Conservation (phyloP, 1,140 invertebrate genomes). For the Amphibalanus amphitrite region DNA sequence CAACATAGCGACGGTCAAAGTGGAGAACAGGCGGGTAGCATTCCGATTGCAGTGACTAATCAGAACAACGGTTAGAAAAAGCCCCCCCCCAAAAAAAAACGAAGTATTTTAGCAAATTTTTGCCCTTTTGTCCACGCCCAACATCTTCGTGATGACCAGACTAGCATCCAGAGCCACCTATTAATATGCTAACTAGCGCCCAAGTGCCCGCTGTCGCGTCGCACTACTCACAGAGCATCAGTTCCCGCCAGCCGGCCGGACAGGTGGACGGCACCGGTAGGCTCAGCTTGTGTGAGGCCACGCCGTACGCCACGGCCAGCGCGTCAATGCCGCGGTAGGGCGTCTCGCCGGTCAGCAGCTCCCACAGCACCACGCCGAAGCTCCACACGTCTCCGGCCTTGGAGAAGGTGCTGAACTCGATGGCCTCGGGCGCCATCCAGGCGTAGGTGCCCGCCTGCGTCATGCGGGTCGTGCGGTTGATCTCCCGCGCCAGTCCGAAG, state of each 20-base stretch:
- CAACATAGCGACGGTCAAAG: too few species aligned
- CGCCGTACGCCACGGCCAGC: conserved; percentile 85
- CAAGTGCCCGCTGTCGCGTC: too few species aligned
- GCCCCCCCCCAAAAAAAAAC: too few species aligned
- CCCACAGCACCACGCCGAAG: conserved; percentile 92
- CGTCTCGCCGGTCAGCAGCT: conserved; percentile 86
- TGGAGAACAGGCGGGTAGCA: too few species aligned
- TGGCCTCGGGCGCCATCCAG: conserved; percentile 98
- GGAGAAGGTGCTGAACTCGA: conserved; percentile 77
- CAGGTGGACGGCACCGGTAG: conserved; percentile 90
- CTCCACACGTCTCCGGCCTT: conserved; percentile 96
- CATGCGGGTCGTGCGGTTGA: conserved; percentile 90
- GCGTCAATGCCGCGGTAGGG: conserved; percentile 95
- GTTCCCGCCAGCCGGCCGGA: conserved; percentile 65
- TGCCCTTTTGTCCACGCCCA: too few species aligned
- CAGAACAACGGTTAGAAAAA: too few species aligned
- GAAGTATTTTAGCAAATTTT: too few species aligned
- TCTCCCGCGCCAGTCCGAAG: conserved; percentile 86
- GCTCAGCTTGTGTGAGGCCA: conserved; percentile 86
- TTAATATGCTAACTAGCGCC: too few species aligned
- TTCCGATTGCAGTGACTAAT: too few species aligned
- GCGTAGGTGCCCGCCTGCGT: conserved; percentile 93
- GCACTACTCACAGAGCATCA: conserved; percentile 78
- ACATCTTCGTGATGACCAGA: too few species aligned
- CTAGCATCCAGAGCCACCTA: too few species aligned